These are phyloP conservation scores for Eriosoma lanigerum DNA, from an alignment of 1,140 invertebrate genomes.

Conservation along the genomic window DNA sequence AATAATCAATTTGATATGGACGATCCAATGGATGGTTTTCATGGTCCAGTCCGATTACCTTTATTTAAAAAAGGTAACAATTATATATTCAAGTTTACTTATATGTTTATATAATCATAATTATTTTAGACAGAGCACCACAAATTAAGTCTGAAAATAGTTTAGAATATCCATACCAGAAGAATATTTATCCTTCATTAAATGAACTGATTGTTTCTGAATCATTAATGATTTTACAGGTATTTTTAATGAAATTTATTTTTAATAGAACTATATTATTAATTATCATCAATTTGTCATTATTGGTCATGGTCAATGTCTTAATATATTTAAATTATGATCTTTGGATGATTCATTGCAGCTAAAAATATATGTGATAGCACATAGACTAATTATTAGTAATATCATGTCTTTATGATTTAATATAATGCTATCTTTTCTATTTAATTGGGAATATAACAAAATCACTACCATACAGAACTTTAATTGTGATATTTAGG, in stretches of 20 bases:
- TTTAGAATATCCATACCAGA: conserved; percentile 38
- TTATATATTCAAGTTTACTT: neutral
- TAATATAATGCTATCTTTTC: no score
- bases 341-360: no score
- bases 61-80: conserved; percentile 13
- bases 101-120: neutral
- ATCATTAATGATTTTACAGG: conserved; percentile 34
- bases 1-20: conserved; percentile 35
- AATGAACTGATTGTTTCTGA: conserved; percentile 27
- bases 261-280: neutral
- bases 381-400: no score
- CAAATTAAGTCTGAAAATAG: conserved; percentile 27
- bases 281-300: no score
- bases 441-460: no score
- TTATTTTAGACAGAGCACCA: conserved; percentile 29
- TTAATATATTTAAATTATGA: no score
- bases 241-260: neutral
- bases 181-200: conserved; percentile 29
- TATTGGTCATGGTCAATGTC: no score
- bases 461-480: no score
- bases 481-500: no score
- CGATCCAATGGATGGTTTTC: conserved; percentile 10
- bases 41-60: conserved; percentile 36
- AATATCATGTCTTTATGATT: no score
- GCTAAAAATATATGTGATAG: no score